Evolutionary conservation across 2,888 invertebrate species (phyloP).

Genomic region (Plagiodera versicolora): DNA sequence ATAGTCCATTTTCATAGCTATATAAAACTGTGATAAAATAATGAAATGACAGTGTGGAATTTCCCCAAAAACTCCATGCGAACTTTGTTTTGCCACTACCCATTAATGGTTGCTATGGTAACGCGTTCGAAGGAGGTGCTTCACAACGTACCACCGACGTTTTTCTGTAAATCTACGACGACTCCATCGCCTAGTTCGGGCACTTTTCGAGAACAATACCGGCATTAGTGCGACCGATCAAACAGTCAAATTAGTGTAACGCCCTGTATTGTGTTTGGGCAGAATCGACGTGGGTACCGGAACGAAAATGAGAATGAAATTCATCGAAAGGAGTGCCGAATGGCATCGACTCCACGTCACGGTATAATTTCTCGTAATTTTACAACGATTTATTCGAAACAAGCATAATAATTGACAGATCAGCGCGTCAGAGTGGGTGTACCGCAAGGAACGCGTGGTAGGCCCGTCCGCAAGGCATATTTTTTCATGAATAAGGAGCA

Average conservation of each 20-base stretch:
- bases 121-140: too few relatives aligned
- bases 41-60: too few relatives aligned
- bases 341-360: slow-evolving; percentile 5
- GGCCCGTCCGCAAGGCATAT: not conserved
- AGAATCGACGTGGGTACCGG: slow-evolving; percentile 27
- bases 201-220: not conserved
- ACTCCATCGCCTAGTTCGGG: not conserved
- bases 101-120: too few relatives aligned
- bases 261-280: slow-evolving; percentile 28
- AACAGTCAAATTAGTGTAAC: slow-evolving; percentile 23
- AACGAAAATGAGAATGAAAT: slow-evolving; percentile 27
- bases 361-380: slow-evolving; percentile 4
- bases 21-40: too few relatives aligned
- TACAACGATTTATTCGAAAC: not conserved
- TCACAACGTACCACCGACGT: too few relatives aligned
- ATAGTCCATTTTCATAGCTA: too few relatives aligned
- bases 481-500: too few relatives aligned
- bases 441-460: not conserved
- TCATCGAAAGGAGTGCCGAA: slow-evolving; percentile 26
- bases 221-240: slow-evolving; percentile 19
- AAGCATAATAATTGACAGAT: not conserved
- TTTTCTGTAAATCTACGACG: too few relatives aligned
- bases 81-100: too few relatives aligned
- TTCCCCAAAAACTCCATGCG: too few relatives aligned
- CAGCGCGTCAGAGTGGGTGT: not conserved